These are phyloP conservation scores for Gallinago undulata DNA, from an alignment of 2,113 vertebrate species.

Conservation along the genomic window DNA sequence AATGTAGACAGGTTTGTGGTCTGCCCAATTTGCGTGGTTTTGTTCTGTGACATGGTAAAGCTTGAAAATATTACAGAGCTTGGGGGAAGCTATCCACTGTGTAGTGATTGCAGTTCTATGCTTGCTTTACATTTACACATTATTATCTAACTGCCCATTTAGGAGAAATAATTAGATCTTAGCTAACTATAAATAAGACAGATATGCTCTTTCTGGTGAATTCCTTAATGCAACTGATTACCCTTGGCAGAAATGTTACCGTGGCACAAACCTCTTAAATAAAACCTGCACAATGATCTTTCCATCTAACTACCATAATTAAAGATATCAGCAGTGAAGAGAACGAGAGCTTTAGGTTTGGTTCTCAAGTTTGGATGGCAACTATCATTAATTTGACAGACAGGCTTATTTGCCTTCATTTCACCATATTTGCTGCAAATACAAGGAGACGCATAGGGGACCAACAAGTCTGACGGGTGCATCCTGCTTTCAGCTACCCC, in stretches of 20 bases:
- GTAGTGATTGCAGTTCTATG: constrained; percentile 12
- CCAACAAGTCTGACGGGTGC: not conserved
- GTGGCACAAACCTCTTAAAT: constrained; percentile 64
- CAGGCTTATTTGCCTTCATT: constrained; percentile 54
- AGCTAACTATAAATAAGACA: constrained; percentile 69
- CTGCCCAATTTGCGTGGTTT: not conserved
- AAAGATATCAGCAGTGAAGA: constrained; percentile 52
- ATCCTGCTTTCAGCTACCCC: not conserved
- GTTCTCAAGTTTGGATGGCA: constrained; percentile 52
- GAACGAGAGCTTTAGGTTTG: constrained; percentile 66
- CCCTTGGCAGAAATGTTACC: constrained; percentile 57
- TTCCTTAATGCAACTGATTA: constrained; percentile 67
- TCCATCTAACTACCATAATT: constrained; percentile 73
- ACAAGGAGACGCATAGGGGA: not conserved
- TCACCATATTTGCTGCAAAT: constrained; percentile 22
- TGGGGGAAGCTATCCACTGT: not conserved
- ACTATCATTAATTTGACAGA: constrained; percentile 62
- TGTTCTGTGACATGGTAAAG: not conserved
- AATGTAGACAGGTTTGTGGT: not conserved
- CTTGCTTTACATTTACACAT: constrained; percentile 48
- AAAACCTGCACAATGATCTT: constrained; percentile 70
- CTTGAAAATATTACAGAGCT: not conserved
- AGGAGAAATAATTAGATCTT: constrained; percentile 64
- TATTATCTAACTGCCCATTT: constrained; percentile 58
- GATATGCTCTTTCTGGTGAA: constrained; percentile 70